phyloP scores from a whole-genome alignment of 2,888 invertebrate genomes.

The Spodoptera exigua region DNA sequence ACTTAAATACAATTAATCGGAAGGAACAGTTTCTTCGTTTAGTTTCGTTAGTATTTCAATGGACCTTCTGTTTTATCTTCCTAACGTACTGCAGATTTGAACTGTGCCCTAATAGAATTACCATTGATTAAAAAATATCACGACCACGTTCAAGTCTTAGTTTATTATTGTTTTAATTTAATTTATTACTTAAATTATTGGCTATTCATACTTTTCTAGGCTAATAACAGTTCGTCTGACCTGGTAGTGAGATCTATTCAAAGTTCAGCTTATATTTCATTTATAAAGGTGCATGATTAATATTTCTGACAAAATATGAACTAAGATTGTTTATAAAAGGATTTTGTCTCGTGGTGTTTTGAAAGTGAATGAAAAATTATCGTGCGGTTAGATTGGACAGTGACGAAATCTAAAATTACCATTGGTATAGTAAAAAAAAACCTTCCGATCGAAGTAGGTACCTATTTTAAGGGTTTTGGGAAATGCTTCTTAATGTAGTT shows the following conservation, averaged over 20 bases:
- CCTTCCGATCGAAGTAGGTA: too few relatives aligned
- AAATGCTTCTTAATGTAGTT: too few relatives aligned
- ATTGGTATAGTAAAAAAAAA: too few relatives aligned
- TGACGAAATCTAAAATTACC: too few relatives aligned
- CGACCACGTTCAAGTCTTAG: constrained; percentile 41
- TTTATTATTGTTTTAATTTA: constrained; percentile 54
- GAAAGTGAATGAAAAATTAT: too few relatives aligned
- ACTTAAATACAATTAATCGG: too few relatives aligned
- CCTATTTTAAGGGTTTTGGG: too few relatives aligned
- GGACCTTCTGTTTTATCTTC: constrained; percentile 13
- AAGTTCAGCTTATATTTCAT: constrained; percentile 18
- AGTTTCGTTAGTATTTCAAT: background rate
- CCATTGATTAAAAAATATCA: constrained; percentile 58
- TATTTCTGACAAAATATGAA: background rate
- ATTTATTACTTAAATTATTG: constrained; percentile 48
- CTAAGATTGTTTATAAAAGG: too few relatives aligned
- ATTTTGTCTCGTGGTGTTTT: too few relatives aligned
- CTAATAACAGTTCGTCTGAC: constrained; percentile 41
- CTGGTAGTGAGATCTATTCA: constrained; percentile 19
- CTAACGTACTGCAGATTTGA: constrained; percentile 21
- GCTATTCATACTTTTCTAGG: constrained; percentile 51
- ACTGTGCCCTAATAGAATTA: constrained; percentile 55
- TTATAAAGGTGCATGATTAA: constrained; percentile 20
- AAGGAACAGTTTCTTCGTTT: too few relatives aligned
- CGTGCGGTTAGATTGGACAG: too few relatives aligned